Base-by-base conservation (phyloP, 2,797 vertebrate species). In the Micropoecilia bifurca region DNA sequence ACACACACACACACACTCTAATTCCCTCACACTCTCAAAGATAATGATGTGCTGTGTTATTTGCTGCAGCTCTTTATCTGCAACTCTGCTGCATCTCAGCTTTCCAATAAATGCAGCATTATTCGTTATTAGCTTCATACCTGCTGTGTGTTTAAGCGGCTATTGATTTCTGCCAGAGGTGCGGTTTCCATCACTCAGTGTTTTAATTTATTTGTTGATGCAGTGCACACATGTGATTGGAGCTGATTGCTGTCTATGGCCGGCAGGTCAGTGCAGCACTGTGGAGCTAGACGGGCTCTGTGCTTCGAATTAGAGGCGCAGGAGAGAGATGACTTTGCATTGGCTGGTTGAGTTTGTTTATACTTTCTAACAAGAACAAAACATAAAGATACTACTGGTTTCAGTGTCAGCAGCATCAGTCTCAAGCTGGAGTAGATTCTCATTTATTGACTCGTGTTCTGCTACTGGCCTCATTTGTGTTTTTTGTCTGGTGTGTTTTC, bases 181-280 rank as follows among this genome's bases (percentile, higher is more conserved):
- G 86, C 82, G 76, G 89, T 89, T 89, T 86, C 83, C 80, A 87
- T 92, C 90, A 73, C 50, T 94, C 88, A 90, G 45, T 85, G 87
- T 90, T 93, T 93, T 90, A 89, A 92, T 95, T 87, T 87, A 80
- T 91, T 85, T 88, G 85, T 90, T 92, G 87, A 91, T 90, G 82
- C 75, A 90, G 79, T 82, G 90, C 85, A 80, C 80, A 87, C 76
- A 50, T 82, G 80, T 85, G 85, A 91, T 85, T 88, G 57, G 77
- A 87, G 76, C 77, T 89, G 81, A 90, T 92, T 83, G 80, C 85
- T 83, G 85, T 86, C 83, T 87, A 88, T 84, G 81, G 83, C 81
- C 39, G 71, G 74, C 22, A 16, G 81, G 83, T 90, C 87, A 82
- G 85, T 90, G 83, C 12, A 25, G 28, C 0, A 7, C 50, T 3